Conservation (phyloP, 1,140 invertebrate genomes). For the Euwallacea similis region DNA sequence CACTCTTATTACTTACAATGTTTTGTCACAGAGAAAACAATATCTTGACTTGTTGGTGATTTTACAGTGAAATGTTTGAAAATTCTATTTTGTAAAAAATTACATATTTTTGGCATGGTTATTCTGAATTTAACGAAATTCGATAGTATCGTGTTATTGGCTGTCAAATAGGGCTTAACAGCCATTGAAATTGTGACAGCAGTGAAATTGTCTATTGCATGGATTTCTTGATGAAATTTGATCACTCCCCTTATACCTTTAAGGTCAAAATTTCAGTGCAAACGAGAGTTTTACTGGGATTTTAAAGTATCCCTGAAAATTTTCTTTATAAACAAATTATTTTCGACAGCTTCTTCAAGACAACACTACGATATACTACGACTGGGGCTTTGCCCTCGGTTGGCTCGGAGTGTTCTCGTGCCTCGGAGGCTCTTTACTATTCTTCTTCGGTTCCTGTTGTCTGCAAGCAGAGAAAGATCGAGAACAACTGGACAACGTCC, state of each 20-base stretch:
- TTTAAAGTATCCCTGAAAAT: not conserved
- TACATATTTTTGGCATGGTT: too few species aligned
- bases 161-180: too few species aligned
- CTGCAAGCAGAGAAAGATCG: slow-evolving; percentile 69
- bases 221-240: too few species aligned
- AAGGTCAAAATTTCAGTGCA: slow-evolving; percentile 1
- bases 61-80: too few species aligned
- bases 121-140: not conserved
- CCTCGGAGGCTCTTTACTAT: slow-evolving; percentile 73
- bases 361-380: slow-evolving; percentile 70
- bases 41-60: too few species aligned
- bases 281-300: not conserved
- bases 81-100: too few species aligned
- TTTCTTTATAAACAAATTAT: not conserved
- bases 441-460: slow-evolving; percentile 78
- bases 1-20: too few species aligned
- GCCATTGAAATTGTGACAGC: too few species aligned
- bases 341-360: slow-evolving; percentile 69
- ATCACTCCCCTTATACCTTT: too few species aligned
- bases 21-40: too few species aligned
- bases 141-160: not conserved
- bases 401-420: slow-evolving; percentile 79
- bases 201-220: too few species aligned
- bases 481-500: slow-evolving; percentile 73
- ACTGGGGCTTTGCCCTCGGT: slow-evolving; percentile 83